These are phyloP conservation scores for Epirrhoe tristata DNA, from an alignment of 2,888 invertebrate species.

Conservation along the genomic window DNA sequence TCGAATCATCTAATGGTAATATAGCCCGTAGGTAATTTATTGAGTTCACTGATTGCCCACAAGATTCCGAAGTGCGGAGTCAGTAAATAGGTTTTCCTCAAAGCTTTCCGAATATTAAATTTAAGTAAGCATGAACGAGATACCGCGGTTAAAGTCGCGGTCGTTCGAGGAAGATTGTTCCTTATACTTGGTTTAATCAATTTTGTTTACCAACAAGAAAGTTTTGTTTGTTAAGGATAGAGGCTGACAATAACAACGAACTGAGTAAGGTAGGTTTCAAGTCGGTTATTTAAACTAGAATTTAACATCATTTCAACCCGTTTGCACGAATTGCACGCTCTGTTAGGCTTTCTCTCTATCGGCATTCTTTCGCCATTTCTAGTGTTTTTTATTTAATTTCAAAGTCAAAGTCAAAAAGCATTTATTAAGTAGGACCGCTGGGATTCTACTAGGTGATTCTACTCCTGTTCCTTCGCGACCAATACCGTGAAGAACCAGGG, in stretches of 20 bases:
- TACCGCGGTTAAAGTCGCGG: not conserved
- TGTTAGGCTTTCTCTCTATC: no score
- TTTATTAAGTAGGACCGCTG: no score
- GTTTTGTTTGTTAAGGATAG: not conserved
- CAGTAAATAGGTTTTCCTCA: conserved; percentile 6
- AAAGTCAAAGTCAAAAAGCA: no score
- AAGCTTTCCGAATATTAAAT: conserved; percentile 1
- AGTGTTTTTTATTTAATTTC: no score
- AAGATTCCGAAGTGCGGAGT: conserved; percentile 1
- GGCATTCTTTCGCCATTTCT: no score
- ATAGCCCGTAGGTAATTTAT: not conserved
- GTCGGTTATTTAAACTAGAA: no score
- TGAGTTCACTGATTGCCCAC: conserved; percentile 2
- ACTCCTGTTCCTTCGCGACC: no score
- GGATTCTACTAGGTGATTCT: no score
- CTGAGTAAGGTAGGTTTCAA: not conserved
- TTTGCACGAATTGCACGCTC: no score
- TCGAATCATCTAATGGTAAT: not conserved
- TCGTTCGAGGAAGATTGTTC: not conserved
- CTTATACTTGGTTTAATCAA: conserved; percentile 1
- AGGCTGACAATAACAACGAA: not conserved
- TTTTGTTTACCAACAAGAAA: not conserved
- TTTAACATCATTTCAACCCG: no score
- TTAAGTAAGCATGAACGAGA: conserved; percentile 2
- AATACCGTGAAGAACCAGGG: no score